Evolutionary conservation across 1,140 invertebrate genomes (phyloP), one percentile per base, ranked within the genome.

Genomic region (Scylla paramamosain): DNA sequence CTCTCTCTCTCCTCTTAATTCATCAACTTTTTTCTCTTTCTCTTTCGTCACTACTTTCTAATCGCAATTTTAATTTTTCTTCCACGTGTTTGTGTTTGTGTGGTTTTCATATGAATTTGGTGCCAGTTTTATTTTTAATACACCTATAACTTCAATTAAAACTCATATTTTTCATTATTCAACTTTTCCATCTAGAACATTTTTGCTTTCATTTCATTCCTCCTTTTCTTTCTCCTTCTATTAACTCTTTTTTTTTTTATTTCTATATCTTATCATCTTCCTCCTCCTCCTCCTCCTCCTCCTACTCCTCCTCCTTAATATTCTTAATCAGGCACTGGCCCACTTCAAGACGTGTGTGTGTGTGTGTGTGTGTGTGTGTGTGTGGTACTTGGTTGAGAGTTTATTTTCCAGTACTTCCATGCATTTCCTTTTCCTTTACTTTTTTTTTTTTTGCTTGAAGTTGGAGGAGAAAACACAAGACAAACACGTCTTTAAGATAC

Each of bases 341-440:
- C n/a, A n/a, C n/a, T n/a, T n/a, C n/a, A n/a, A n/a, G n/a, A n/a
- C 8, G 87, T 89, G 29, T 89, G 87, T 32, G 87, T 89, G 87
- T 32, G 32, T 89, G 87, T 39, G 86, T 45, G 45, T 20, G 45
- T 39, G 86, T 46, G 86, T 39, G 45, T 39, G 86, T 39, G 45
- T 45, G 86, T 39, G 32, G 31, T 89, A 32, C 45, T 32, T 89
- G n/a, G 20, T 77, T 20, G 25, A n/a, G 67, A 7, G 67, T 77
- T 25, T n/a, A n/a, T 77, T 7, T 77, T 25, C n/a, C 20, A n/a
- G 25, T 59, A 20, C 20, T 25, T 77, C 0, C 6, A n/a, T 77
- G 52, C 20, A 20, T 59, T 59, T 59, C 20, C 25, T n/a, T 25
- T n/a, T 77, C n/a, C n/a, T 8, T 20, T 3, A 3, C 4, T 77